Conservation (phyloP, 2,113 vertebrate genomes). For the Dasyprocta punctata region DNA sequence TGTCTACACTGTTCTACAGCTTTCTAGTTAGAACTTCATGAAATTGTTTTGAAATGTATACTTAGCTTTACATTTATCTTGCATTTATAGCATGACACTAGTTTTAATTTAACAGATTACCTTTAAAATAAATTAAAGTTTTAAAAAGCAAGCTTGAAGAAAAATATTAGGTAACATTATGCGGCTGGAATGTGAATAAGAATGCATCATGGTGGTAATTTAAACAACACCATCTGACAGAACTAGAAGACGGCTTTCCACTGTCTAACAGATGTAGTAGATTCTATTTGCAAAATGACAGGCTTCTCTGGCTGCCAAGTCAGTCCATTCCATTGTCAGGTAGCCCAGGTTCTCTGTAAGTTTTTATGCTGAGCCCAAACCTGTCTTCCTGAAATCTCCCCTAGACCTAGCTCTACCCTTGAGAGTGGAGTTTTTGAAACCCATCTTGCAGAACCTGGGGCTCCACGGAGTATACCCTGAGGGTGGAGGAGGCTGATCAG, state of each 20-base stretch:
- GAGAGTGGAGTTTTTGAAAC: not conserved
- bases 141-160: not conserved
- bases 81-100: not conserved
- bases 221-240: not conserved
- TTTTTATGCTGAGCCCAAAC: not conserved
- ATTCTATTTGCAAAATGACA: not conserved
- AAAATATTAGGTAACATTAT: not conserved
- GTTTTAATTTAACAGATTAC: constrained; percentile 4
- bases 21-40: not conserved
- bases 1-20: not conserved
- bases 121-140: constrained; percentile 29
- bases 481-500: accelerated
- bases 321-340: not conserved
- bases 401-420: not conserved
- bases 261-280: not conserved
- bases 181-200: not conserved
- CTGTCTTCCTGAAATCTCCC: not conserved
- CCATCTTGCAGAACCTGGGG: not conserved
- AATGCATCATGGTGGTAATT: not conserved
- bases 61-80: not conserved
- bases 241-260: not conserved
- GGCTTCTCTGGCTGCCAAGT: not conserved
- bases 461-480: not conserved
- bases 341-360: not conserved
- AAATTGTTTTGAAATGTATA: not conserved